These are phyloP conservation scores for Brachylomia viminalis DNA, from an alignment of 2,888 invertebrate genomes.

Conservation along the genomic window DNA sequence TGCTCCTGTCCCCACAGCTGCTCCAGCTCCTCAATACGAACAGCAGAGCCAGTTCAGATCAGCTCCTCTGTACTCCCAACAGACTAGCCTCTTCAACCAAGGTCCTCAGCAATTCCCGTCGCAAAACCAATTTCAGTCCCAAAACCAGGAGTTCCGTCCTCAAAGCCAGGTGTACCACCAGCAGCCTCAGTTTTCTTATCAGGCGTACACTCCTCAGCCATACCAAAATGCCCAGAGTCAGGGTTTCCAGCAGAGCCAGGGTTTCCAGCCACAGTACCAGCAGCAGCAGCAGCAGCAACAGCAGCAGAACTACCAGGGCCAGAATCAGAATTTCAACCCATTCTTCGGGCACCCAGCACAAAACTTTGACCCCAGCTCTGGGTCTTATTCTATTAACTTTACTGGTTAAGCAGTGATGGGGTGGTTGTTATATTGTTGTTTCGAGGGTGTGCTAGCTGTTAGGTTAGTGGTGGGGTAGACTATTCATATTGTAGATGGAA, in stretches of 20 bases:
- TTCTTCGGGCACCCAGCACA: conserved; percentile 93
- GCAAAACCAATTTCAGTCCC: conserved; percentile 79
- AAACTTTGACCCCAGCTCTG: conserved; percentile 93
- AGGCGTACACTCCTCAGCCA: conserved; percentile 81
- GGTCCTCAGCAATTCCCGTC: conserved; percentile 81
- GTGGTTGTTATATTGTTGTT: conserved; percentile 25
- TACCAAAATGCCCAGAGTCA: conserved; percentile 56
- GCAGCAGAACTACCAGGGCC: conserved; percentile 80
- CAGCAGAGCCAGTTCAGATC: conserved; percentile 70
- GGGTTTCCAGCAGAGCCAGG: conserved; percentile 73
- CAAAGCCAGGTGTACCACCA: conserved; percentile 86
- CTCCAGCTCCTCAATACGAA: conserved; percentile 68
- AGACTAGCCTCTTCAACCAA: conserved; percentile 79
- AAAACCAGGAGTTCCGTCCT: conserved; percentile 72
- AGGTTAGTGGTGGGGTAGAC: conserved; percentile 43
- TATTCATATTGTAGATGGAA: conserved; percentile 17
- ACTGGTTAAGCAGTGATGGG: conserved; percentile 85
- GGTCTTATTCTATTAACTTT: conserved; percentile 95
- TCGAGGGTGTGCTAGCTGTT: conserved; percentile 37
- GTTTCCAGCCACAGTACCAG: conserved; percentile 74
- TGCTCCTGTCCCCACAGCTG: conserved; percentile 63
- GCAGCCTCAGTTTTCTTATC: conserved; percentile 85
- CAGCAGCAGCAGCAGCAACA: conserved; percentile 69
- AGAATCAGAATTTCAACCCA: conserved; percentile 84
- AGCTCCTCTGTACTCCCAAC: conserved; percentile 72